These are phyloP conservation scores for Syrista parreyssii DNA, from an alignment of 2,888 invertebrate species.

Conservation along the genomic window DNA sequence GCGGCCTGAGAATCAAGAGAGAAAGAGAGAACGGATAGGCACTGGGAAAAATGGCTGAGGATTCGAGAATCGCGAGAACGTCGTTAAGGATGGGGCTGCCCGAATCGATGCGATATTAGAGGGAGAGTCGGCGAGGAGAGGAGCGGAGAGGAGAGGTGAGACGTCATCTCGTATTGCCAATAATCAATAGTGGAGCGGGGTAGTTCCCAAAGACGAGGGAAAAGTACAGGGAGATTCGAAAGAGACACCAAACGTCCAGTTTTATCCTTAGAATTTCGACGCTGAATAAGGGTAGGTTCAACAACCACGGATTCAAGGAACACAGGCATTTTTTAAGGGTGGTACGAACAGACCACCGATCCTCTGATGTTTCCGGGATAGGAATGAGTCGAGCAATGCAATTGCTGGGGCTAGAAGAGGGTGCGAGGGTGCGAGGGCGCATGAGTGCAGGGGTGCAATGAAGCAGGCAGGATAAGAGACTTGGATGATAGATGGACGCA, in stretches of 20 bases:
- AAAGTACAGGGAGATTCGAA: conserved; percentile 16
- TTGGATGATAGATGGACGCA: conserved; percentile 51
- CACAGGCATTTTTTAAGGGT: neutral
- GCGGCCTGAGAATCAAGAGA: neutral
- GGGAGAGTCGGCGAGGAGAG: conserved; percentile 16
- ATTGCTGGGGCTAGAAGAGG: neutral
- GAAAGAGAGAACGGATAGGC: conserved; percentile 9
- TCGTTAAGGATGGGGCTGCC: conserved; percentile 17
- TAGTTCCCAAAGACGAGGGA: conserved; percentile 35
- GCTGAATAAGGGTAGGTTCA: neutral
- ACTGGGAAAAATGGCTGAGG: neutral
- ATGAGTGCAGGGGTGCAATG: conserved; percentile 9
- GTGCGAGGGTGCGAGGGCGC: conserved; percentile 4
- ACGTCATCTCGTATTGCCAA: conserved; percentile 48
- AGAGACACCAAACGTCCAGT: neutral
- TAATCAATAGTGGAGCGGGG: conserved; percentile 45
- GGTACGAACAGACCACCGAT: neutral
- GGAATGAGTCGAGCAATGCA: conserved; percentile 5
- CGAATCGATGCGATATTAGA: conserved; percentile 19
- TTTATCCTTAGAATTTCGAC: neutral
- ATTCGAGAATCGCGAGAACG: neutral
- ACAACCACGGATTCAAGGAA: neutral
- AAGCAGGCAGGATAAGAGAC: conserved; percentile 29
- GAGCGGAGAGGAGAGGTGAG: conserved; percentile 28
- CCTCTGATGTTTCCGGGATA: neutral